Conservation (phyloP, 1,140 invertebrate species). For the Aphaenogaster floridana region DNA sequence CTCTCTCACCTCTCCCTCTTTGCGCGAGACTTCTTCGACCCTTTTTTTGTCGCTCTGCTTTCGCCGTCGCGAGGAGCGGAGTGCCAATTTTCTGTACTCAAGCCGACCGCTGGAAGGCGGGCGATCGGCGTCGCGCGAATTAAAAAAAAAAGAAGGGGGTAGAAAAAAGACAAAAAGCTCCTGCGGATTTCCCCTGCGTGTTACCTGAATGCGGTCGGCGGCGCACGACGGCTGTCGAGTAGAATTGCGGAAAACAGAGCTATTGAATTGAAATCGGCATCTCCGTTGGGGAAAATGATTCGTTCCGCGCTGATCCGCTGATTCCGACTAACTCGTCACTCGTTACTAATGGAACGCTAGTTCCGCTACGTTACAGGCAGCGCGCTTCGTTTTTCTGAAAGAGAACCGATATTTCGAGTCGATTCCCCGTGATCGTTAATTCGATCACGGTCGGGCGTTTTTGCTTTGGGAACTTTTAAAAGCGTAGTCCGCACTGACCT, state of each 20-base stretch:
- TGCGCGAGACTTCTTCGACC: background rate
- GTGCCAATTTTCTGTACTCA: slow-evolving; percentile 37
- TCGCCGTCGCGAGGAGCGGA: background rate
- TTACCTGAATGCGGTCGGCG: slow-evolving; percentile 15
- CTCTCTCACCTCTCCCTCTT: background rate
- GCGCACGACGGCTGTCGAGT: background rate
- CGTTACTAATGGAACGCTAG: slow-evolving; percentile 37
- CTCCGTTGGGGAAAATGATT: slow-evolving; percentile 49
- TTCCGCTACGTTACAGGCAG: slow-evolving; percentile 15
- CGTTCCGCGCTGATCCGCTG: slow-evolving; percentile 44
- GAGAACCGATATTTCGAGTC: slow-evolving; percentile 36
- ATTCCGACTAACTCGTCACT: slow-evolving; percentile 54
- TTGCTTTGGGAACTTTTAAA: slow-evolving; percentile 4
- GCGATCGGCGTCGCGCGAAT: slow-evolving; percentile 8
- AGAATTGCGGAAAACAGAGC: slow-evolving; percentile 51
- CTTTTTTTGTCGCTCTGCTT: background rate
- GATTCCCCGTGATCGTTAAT: slow-evolving; percentile 25
- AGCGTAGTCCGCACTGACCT: slow-evolving; percentile 13
- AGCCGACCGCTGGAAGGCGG: background rate
- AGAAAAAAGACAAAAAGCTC: slow-evolving; percentile 3
- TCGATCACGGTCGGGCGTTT: slow-evolving; percentile 2
- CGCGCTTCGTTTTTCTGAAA: background rate
- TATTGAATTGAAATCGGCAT: slow-evolving; percentile 64
- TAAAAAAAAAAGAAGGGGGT: slow-evolving; percentile 16
- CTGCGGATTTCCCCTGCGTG: slow-evolving; percentile 53